phyloP scores from a whole-genome alignment of 1,140 invertebrate genomes.

The Spodoptera frugiperda region DNA sequence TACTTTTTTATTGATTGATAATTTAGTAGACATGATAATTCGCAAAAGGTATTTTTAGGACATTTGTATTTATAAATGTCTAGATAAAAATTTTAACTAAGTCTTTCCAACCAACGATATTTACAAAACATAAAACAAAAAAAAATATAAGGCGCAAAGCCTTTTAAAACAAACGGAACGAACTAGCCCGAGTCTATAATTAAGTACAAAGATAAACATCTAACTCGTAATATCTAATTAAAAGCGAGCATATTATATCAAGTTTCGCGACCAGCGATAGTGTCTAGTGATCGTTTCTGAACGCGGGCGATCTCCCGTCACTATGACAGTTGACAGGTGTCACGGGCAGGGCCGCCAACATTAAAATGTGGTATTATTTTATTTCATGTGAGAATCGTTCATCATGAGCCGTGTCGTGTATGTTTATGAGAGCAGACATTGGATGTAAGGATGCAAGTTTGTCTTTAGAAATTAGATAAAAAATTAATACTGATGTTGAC shows the following conservation, averaged over 20 bases:
- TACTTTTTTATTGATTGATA: no score
- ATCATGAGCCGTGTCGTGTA: slow-evolving; percentile 36
- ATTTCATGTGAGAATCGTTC: slow-evolving; percentile 45
- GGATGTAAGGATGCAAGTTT: background rate
- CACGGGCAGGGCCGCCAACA: slow-evolving; percentile 59
- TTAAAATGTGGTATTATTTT: slow-evolving; percentile 44
- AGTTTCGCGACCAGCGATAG: slow-evolving; percentile 69
- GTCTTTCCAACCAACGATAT: no score
- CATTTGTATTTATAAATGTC: no score
- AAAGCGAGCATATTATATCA: slow-evolving; percentile 61
- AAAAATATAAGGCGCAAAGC: background rate
- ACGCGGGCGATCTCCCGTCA: slow-evolving; percentile 76
- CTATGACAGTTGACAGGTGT: slow-evolving; percentile 82
- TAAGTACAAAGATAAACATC: slow-evolving; percentile 42
- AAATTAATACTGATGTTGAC: no score
- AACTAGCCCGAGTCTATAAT: slow-evolving; percentile 30
- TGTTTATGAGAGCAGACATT: slow-evolving; percentile 25
- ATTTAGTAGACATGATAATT: no score
- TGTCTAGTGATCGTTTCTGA: slow-evolving; percentile 60
- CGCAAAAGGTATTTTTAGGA: no score
- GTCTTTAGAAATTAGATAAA: background rate
- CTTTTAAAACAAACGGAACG: background rate
- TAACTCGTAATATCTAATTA: slow-evolving; percentile 59
- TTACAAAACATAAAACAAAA: background rate
- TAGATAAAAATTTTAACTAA: no score